Percentiles rank a stretch among this genome's conserved stretches.
Evolutionary conservation across 2,888 invertebrate genomes (phyloP).

Genomic region (Melanostoma mellinum): DNA sequence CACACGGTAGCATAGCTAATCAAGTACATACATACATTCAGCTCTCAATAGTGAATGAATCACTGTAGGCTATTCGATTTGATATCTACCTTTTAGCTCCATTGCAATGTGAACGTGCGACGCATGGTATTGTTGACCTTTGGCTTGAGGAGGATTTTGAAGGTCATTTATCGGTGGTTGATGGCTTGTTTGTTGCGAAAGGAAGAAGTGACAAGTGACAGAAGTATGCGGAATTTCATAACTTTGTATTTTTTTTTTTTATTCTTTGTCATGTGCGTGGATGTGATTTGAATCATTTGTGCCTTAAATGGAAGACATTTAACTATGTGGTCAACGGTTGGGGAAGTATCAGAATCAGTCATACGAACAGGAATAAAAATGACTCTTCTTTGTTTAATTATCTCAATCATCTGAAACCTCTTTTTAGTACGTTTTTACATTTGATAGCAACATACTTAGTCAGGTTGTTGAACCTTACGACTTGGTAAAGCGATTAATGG

Average conservation of each 20-base stretch:
- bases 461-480: too few relatives aligned
- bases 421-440: too few relatives aligned
- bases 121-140: conserved; percentile 13
- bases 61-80: conserved; percentile 39
- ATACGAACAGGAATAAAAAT: conserved; percentile 14
- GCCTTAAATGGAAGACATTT: conserved; percentile 10
- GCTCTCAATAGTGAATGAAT: conserved; percentile 57
- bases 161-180: conserved; percentile 8
- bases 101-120: conserved; percentile 23
- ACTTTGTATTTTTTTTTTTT: not conserved
- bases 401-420: not conserved
- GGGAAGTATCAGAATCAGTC: not conserved
- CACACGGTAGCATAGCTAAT: conserved; percentile 58
- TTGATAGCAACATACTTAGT: too few relatives aligned
- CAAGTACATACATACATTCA: conserved; percentile 40
- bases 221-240: conserved; percentile 48
- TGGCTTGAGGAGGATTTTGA: conserved; percentile 6
- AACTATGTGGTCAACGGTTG: conserved; percentile 17
- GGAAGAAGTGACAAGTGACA: conserved; percentile 32
- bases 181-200: conserved; percentile 19
- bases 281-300: conserved; percentile 40
- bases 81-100: not conserved
- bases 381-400: not conserved
- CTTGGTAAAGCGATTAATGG: too few relatives aligned
- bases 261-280: conserved; percentile 23